These are phyloP conservation scores for Cyprinodon brontotheroides DNA, from an alignment of 2,113 vertebrate genomes.

Conservation along the genomic window DNA sequence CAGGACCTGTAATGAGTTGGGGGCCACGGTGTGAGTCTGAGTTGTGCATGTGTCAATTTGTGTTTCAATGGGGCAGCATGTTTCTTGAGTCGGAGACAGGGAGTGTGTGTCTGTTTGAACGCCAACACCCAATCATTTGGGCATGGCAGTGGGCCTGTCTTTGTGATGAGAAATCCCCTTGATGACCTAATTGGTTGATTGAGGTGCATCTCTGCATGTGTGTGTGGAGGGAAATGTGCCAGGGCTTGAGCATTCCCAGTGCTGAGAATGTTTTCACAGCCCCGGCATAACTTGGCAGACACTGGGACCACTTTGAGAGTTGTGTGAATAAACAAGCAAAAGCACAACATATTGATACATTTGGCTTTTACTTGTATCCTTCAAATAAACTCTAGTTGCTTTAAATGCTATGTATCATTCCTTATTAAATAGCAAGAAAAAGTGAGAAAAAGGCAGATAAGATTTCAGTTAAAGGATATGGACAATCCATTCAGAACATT, in stretches of 20 bases:
- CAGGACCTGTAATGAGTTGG: conserved; percentile 75
- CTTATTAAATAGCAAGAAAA: background rate
- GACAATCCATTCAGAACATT: too few species aligned
- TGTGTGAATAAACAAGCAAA: conserved; percentile 45
- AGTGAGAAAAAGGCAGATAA: too few species aligned
- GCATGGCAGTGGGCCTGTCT: conserved; percentile 78
- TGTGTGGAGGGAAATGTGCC: conserved; percentile 35
- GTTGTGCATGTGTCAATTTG: conserved; percentile 29
- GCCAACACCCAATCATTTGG: conserved; percentile 69
- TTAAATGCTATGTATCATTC: background rate
- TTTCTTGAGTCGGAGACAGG: conserved; percentile 10
- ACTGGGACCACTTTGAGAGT: conserved; percentile 62
- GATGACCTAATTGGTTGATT: conserved; percentile 91
- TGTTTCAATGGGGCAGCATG: conserved; percentile 33
- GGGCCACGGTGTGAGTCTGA: conserved; percentile 52
- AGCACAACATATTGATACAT: conserved; percentile 17
- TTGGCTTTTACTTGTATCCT: conserved; percentile 9
- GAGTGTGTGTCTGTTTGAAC: conserved; percentile 33
- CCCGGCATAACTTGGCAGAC: conserved; percentile 75
- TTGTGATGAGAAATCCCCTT: conserved; percentile 76
- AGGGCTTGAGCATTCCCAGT: conserved; percentile 64
- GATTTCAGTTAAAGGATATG: too few species aligned
- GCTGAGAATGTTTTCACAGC: conserved; percentile 77
- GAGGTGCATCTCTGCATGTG: conserved; percentile 70
- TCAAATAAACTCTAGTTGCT: conserved; percentile 5